A percentile compares a stretch with the other conserved stretches of the same genome.
These are phyloP conservation scores for Trachelipus rathkii DNA, from an alignment of 1,140 invertebrate species.

Conservation along the genomic window DNA sequence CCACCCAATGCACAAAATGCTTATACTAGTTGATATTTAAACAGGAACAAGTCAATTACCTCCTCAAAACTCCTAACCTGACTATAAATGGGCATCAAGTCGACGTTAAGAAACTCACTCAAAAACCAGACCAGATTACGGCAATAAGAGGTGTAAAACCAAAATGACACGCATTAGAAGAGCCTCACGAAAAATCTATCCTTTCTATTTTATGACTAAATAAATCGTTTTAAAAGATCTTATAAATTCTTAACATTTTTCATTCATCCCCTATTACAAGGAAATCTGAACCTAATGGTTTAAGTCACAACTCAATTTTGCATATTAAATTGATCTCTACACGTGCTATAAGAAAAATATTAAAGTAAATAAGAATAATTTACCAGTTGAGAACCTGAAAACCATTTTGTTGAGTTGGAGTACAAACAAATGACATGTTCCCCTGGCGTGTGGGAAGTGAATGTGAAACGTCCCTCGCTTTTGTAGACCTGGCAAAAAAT, in stretches of 20 bases:
- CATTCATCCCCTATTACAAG: too few species aligned
- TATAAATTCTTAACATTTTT: too few species aligned
- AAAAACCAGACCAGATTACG: slow-evolving; percentile 71
- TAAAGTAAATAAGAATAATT: slow-evolving; percentile 45
- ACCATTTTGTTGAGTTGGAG: slow-evolving; percentile 96
- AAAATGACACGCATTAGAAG: too few species aligned
- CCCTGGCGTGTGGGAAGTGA: slow-evolving; percentile 92
- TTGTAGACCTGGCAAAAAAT: slow-evolving; percentile 68
- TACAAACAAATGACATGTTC: slow-evolving; percentile 98
- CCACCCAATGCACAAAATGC: too few species aligned
- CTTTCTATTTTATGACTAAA: too few species aligned
- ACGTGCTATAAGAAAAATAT: too few species aligned
- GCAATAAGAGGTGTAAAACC: slow-evolving; percentile 58
- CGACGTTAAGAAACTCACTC: slow-evolving; percentile 89
- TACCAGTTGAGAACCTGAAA: slow-evolving; percentile 87
- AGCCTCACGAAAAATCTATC: too few species aligned
- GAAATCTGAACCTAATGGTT: too few species aligned
- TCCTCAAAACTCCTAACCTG: slow-evolving; percentile 84
- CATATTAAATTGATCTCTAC: too few species aligned
- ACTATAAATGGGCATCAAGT: slow-evolving; percentile 88
- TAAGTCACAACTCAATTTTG: too few species aligned
- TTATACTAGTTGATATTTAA: slow-evolving; percentile 95
- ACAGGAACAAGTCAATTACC: slow-evolving; percentile 82
- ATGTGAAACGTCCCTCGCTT: slow-evolving; percentile 91
- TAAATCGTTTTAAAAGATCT: too few species aligned